Evolutionary conservation across 1,140 invertebrate genomes (phyloP).

Genomic region (Philotrypesis tridentata): DNA sequence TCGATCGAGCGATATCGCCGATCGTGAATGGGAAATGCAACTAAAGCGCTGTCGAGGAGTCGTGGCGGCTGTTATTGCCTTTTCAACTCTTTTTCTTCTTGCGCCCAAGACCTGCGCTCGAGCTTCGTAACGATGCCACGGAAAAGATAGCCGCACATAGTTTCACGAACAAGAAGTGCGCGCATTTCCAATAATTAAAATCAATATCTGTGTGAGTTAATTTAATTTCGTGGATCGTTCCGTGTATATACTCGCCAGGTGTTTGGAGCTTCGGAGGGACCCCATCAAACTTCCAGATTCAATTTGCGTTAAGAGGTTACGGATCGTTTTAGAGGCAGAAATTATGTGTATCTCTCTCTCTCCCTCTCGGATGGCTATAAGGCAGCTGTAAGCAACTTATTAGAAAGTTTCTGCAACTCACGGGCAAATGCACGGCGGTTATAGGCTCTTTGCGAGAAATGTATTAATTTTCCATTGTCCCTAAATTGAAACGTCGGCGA

Average conservation of each 20-base stretch:
- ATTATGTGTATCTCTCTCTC: no score
- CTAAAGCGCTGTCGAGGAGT: not conserved
- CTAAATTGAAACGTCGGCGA: no score
- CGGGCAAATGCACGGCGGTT: not conserved
- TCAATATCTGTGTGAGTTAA: no score
- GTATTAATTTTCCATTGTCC: no score
- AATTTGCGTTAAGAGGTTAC: no score
- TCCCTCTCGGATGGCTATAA: not conserved
- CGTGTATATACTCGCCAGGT: no score
- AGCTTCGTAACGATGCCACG: not conserved
- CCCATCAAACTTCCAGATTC: not conserved
- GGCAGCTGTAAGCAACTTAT: not conserved
- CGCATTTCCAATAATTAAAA: no score
- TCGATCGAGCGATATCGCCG: slow-evolving; percentile 28
- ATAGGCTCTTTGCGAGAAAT: not conserved
- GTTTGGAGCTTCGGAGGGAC: not conserved
- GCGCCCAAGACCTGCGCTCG: not conserved
- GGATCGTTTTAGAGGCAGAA: not conserved
- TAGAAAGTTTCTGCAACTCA: not conserved
- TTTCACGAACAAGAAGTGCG: not conserved
- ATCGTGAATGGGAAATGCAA: slow-evolving; percentile 9
- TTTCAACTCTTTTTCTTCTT: not conserved
- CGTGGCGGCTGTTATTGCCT: not conserved
- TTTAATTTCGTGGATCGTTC: no score
- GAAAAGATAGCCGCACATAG: not conserved